Conservation (phyloP, 2,888 invertebrate genomes). For the Cerceris ruficornis region DNA sequence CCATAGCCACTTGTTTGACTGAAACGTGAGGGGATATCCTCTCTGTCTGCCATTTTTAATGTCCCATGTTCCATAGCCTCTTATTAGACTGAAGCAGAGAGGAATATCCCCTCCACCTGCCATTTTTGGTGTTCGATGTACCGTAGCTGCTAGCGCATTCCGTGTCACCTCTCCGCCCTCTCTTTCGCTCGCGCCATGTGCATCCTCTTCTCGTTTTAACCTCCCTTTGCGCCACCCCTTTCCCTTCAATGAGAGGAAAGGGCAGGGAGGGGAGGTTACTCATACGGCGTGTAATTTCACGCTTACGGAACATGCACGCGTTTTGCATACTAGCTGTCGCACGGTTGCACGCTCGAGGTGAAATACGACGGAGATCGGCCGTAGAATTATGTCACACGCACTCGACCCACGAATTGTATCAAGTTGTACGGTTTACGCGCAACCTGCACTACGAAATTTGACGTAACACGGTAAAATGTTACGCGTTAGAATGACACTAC, state of each 20-base stretch:
- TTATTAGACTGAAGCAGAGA: too few relatives aligned
- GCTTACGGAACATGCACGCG: slow-evolving; percentile 69
- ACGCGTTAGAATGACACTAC: neutral
- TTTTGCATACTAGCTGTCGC: slow-evolving; percentile 70
- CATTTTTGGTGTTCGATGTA: too few relatives aligned
- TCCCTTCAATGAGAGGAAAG: neutral
- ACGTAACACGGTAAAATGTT: slow-evolving; percentile 20
- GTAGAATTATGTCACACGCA: slow-evolving; percentile 52
- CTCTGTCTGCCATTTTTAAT: too few relatives aligned
- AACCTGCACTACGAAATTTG: slow-evolving; percentile 35
- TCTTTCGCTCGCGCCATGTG: neutral
- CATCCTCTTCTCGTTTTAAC: neutral
- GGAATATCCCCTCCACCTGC: too few relatives aligned
- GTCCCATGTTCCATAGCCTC: too few relatives aligned
- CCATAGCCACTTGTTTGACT: too few relatives aligned
- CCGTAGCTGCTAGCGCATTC: neutral
- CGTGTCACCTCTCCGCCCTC: neutral
- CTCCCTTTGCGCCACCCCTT: neutral
- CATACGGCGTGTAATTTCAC: slow-evolving; percentile 73
- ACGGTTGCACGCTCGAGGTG: slow-evolving; percentile 57
- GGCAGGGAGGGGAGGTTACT: slow-evolving; percentile 23
- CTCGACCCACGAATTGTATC: slow-evolving; percentile 51
- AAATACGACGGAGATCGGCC: slow-evolving; percentile 67
- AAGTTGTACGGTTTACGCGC: slow-evolving; percentile 45
- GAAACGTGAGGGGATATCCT: too few relatives aligned